Evolutionary conservation across 2,113 vertebrate species (phyloP).

Genomic region (Triplophysa siluroides): DNA sequence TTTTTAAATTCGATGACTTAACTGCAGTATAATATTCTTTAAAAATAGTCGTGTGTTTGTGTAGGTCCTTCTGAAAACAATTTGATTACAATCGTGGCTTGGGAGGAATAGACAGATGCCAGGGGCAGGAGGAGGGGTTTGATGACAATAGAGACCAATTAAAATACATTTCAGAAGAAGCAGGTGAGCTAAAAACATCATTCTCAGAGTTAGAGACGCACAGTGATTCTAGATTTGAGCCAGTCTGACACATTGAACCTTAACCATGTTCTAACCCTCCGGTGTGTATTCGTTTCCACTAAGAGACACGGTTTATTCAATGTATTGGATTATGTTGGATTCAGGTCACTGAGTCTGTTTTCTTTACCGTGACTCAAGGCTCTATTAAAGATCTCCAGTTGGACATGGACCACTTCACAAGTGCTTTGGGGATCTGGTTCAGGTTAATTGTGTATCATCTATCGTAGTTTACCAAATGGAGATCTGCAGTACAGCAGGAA

Average conservation of each 20-base stretch:
- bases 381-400: slow-evolving; percentile 1
- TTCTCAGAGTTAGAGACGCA: neutral
- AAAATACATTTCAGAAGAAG: slow-evolving; percentile 57
- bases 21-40: no score
- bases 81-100: no score
- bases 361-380: neutral
- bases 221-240: neutral
- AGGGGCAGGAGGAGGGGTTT: slow-evolving; percentile 41
- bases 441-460: neutral
- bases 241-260: neutral
- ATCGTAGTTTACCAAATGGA: no score
- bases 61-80: no score
- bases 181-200: slow-evolving; percentile 1
- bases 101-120: no score
- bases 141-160: slow-evolving; percentile 67
- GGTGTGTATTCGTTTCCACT: neutral
- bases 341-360: neutral
- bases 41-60: no score
- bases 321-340: neutral
- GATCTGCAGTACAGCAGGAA: no score
- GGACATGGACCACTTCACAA: neutral
- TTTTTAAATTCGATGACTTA: no score
- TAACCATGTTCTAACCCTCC: slow-evolving; percentile 13
- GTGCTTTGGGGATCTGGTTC: neutral
- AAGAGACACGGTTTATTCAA: neutral